Base-by-base conservation (phyloP, 2,888 invertebrate species). In the Dasypolia templi region DNA sequence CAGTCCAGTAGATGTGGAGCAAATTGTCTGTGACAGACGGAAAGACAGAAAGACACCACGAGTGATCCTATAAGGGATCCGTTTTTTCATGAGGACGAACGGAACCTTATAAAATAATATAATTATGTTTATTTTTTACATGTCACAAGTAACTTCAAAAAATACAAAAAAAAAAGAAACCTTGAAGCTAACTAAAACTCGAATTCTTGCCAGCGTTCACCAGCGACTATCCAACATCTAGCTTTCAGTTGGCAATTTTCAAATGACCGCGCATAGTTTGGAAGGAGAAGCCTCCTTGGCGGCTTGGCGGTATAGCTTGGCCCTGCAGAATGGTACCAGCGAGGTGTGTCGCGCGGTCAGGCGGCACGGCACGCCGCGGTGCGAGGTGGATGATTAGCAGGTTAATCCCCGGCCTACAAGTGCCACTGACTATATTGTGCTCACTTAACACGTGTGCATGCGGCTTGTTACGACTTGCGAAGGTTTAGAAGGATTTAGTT, bases 351-450 rank as follows among this genome's bases (percentile, higher is more conserved):
- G 51, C n/a, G 42, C 19, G 29, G 49, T 14, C n/a, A 2, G 63
- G 19, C 46, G n/a, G 53, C 55, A 39, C 22, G n/a, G 42, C 17
- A 6, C 44, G 32, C 2, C 44, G 62, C 62, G 26, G 29, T 58
- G 46, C 44, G 22, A 19, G 44, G 53, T 29, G 55, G 32, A 29
- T 59, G 81, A 64, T 71, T 61, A 71, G 55, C 39, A 32, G n/a
- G 65, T 5, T 81, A 73, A 73, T 79, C 70, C 64, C 29, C n/a
- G 51, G 39, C 2, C 19, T 46, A 51, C 66, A 39, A 56, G n/a
- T 12, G 59, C 74, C 14, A 11, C 42, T 29, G 70, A 71, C 64
- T 64, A 56, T 67, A 73, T 63, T 67, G 19, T 58, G 55, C 26
- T 44, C 46, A 29, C 53, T 29, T n/a, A 51, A 49, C 39, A 53